phyloP scores from a whole-genome alignment of 2,888 invertebrate species.

The Andrena haemorrhoa region DNA sequence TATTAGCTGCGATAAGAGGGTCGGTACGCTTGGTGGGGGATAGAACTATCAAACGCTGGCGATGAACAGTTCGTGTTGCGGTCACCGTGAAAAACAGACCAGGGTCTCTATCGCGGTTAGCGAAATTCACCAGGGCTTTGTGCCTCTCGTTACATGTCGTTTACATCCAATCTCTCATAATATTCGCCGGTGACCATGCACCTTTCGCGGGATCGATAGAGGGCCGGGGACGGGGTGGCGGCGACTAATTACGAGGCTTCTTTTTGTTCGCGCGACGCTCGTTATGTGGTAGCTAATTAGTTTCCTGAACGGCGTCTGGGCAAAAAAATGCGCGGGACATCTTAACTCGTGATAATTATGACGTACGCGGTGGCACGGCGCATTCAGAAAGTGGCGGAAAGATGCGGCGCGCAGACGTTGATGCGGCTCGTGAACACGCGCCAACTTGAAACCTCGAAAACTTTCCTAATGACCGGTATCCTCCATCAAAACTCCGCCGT shows the following conservation, averaged over 20 bases:
- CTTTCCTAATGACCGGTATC: constrained; percentile 9
- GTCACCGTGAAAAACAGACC: too few relatives aligned
- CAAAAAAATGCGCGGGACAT: constrained; percentile 39
- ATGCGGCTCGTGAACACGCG: constrained; percentile 34
- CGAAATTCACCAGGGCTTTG: not conserved
- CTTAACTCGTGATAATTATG: constrained; percentile 63
- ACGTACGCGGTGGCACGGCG: constrained; percentile 23
- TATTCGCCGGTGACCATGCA: constrained; percentile 32
- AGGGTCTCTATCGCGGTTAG: not conserved
- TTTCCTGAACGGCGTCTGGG: constrained; percentile 52
- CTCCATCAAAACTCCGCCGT: not conserved
- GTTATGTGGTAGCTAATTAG: constrained; percentile 70
- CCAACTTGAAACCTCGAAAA: constrained; percentile 31
- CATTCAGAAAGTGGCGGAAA: constrained; percentile 29
- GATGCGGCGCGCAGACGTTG: constrained; percentile 26
- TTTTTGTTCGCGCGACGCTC: constrained; percentile 60
- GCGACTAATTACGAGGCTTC: constrained; percentile 62
- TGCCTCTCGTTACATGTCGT: not conserved
- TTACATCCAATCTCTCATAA: not conserved
- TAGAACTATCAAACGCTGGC: too few relatives aligned
- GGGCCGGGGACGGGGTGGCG: constrained; percentile 20
- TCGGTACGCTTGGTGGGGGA: too few relatives aligned
- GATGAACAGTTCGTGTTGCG: too few relatives aligned
- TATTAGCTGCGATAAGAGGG: too few relatives aligned
- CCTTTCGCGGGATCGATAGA: constrained; percentile 53